Conservation (phyloP, 2,113 vertebrate genomes). For the Probosciger aterrimus region DNA sequence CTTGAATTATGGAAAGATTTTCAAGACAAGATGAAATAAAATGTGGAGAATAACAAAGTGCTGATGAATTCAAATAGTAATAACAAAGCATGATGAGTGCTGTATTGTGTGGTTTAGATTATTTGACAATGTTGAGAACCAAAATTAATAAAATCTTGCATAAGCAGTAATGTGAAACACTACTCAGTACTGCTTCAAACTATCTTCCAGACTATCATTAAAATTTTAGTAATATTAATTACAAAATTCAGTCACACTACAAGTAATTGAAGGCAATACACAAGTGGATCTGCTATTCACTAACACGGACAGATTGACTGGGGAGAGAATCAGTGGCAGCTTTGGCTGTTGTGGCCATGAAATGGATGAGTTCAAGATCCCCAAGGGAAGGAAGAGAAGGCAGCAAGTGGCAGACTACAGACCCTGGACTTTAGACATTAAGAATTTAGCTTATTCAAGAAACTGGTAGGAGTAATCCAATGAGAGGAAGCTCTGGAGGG, state of each 20-base stretch:
- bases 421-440: background rate
- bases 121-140: background rate
- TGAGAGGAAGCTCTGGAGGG: background rate
- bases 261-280: background rate
- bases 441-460: background rate
- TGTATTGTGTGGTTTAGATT: background rate
- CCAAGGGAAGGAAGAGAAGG: background rate
- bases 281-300: background rate
- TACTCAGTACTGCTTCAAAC: background rate
- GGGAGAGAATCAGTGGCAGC: background rate
- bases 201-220: background rate
- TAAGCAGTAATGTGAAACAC: background rate
- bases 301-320: background rate
- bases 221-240: background rate
- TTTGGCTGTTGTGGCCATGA: background rate
- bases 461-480: background rate
- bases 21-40: background rate
- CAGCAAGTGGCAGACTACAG: background rate
- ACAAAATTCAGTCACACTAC: background rate
- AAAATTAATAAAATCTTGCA: background rate
- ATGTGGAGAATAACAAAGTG: background rate
- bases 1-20: background rate
- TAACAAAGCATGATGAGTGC: background rate
- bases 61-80: background rate
- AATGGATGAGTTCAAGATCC: background rate